Percentiles rank a stretch among this genome's conserved stretches.
These are phyloP conservation scores for Eulemur mongoz DNA, from an alignment of 2,797 vertebrate genomes.

Conservation along the genomic window DNA sequence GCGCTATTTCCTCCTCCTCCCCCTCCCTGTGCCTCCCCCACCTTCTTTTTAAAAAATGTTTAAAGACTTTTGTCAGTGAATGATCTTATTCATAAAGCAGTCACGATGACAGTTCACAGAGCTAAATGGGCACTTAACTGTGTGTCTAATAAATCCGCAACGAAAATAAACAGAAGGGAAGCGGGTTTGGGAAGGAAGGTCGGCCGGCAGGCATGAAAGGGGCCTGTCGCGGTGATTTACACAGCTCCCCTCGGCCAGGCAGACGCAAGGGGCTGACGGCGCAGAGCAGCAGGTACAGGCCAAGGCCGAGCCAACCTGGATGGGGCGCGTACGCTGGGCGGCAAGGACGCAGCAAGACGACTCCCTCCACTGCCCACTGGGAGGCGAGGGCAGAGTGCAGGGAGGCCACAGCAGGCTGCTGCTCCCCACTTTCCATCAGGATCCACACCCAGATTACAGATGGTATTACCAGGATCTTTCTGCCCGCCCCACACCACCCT, in stretches of 20 bases:
- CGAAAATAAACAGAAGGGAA: conserved; percentile 83
- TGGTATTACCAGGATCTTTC: background rate
- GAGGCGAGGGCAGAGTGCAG: background rate
- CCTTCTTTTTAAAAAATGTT: conserved; percentile 72
- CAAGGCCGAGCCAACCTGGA: background rate
- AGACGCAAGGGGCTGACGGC: background rate
- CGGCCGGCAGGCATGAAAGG: conserved; percentile 57
- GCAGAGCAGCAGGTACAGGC: background rate
- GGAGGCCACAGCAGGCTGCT: background rate
- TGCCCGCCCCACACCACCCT: conserved; percentile 47
- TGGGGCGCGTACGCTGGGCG: accelerated
- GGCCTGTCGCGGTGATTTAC: conserved; percentile 54
- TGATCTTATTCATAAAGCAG: conserved; percentile 84
- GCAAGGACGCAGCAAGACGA: background rate
- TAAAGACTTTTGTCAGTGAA: conserved; percentile 85
- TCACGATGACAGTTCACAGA: conserved; percentile 81
- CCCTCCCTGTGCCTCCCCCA: background rate
- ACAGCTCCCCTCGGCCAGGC: background rate
- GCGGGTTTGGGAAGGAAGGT: conserved; percentile 58
- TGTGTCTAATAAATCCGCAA: conserved; percentile 82
- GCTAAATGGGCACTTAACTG: conserved; percentile 82
- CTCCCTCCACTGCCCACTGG: accelerated
- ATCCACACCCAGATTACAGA: conserved; percentile 51
- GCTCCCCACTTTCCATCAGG: background rate
- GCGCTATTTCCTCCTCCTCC: conserved; percentile 76